Conservation (phyloP, 1,140 invertebrate genomes). For the Nasonia longicornis region DNA sequence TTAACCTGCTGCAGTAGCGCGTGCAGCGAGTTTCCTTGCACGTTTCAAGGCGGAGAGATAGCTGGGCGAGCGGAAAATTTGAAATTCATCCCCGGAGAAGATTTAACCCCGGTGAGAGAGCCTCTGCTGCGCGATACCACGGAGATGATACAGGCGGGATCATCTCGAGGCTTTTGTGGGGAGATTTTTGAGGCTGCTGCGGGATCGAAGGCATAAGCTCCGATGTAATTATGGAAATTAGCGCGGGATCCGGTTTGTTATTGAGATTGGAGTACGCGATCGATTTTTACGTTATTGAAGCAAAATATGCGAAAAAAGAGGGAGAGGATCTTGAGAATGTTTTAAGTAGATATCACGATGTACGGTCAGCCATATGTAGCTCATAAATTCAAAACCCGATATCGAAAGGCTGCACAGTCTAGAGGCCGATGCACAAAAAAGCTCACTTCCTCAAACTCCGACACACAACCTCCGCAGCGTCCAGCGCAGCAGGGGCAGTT, state of each 20-base stretch:
- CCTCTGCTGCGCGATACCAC: neutral
- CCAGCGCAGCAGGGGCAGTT: neutral
- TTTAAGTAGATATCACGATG: too few species aligned
- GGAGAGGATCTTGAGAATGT: too few species aligned
- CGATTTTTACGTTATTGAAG: too few species aligned
- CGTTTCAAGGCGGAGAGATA: neutral
- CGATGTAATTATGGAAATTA: neutral
- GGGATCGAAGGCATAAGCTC: neutral
- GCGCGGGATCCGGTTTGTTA: neutral
- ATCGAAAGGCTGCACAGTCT: neutral
- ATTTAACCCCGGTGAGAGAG: neutral
- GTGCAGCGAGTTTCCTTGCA: neutral
- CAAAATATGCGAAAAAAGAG: too few species aligned
- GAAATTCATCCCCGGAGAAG: conserved; percentile 7
- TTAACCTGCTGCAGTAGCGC: conserved; percentile 47
- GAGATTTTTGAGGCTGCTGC: neutral
- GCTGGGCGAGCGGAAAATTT: conserved; percentile 40
- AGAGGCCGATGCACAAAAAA: neutral
- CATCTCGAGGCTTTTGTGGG: neutral
- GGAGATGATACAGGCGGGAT: neutral
- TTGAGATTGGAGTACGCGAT: neutral
- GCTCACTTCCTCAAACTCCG: too few species aligned
- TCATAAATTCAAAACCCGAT: neutral
- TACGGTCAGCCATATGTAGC: neutral
- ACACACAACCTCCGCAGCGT: too few species aligned